Evolutionary conservation across 1,140 invertebrate genomes (phyloP).

Genomic region (Meloidogyne exigua): DNA sequence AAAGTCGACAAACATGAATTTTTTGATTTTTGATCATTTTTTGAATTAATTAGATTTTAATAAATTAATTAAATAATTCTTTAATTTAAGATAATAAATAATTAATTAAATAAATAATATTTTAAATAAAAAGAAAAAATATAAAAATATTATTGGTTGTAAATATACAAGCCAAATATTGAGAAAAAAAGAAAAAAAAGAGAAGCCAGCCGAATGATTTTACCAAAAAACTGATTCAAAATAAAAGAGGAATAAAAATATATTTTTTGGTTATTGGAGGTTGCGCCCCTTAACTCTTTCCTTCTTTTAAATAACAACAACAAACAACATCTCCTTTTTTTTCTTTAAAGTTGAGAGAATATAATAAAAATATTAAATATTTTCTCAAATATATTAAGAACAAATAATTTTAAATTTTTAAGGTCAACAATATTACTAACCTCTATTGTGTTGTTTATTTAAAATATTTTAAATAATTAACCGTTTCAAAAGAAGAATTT

Average conservation of each 20-base stretch:
- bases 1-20: conserved; percentile 4
- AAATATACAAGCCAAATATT: not conserved
- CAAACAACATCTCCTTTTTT: no score
- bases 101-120: not conserved
- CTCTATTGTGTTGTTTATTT: no score
- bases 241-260: no score
- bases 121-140: no score
- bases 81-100: not conserved
- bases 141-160: not conserved
- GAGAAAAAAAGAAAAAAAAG: not conserved
- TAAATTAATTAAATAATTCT: not conserved
- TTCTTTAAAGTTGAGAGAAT: no score
- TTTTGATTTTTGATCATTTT: conserved; percentile 6
- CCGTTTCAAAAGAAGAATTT: not conserved
- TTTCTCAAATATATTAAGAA: no score
- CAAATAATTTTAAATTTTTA: not conserved
- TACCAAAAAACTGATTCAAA: not conserved
- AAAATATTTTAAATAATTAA: not conserved
- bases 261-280: no score
- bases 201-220: not conserved
- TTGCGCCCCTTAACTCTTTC: no score
- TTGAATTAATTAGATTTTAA: not conserved
- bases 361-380: no score
- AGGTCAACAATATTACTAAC: not conserved
- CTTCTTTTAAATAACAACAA: no score